Evolutionary conservation across 2,113 vertebrate genomes (phyloP).

Genomic region (Verasper variegatus): DNA sequence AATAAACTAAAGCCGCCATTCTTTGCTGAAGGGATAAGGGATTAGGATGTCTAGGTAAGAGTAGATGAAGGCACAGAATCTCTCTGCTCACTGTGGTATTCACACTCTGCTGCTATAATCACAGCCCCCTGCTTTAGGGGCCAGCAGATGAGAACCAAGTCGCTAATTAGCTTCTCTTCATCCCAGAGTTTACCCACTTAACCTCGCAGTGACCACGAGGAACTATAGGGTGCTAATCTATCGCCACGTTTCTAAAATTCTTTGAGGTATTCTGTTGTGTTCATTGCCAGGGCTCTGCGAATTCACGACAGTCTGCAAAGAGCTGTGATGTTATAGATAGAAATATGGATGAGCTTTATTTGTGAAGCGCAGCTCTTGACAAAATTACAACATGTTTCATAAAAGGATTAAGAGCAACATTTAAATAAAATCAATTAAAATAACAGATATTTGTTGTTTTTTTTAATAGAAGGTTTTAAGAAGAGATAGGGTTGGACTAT

Average conservation of each 20-base stretch:
- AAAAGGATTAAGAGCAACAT: background rate
- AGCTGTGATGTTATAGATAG: constrained; percentile 27
- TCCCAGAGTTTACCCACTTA: constrained; percentile 19
- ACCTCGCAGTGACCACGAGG: constrained; percentile 6
- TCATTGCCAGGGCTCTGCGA: constrained; percentile 1
- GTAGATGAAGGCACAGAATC: constrained; percentile 51
- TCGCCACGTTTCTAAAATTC: constrained; percentile 37
- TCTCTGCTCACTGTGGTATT: constrained; percentile 73
- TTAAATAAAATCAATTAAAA: no score
- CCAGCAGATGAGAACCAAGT: constrained; percentile 38
- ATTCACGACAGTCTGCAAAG: constrained; percentile 18
- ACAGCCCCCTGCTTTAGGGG: constrained; percentile 50
- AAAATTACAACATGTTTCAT: background rate
- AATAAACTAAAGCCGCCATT: background rate
- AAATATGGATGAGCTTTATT: background rate
- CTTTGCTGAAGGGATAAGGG: constrained; percentile 33
- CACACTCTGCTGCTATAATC: constrained; percentile 69
- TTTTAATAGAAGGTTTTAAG: no score
- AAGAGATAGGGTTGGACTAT: no score
- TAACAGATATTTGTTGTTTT: no score
- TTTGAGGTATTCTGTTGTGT: constrained; percentile 10
- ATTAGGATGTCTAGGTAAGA: constrained; percentile 22
- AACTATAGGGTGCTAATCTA: constrained; percentile 12
- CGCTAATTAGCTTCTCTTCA: constrained; percentile 71
- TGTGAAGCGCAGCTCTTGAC: background rate